phyloP scores from a whole-genome alignment of 2,113 vertebrate species.

The Mustelus asterias region DNA sequence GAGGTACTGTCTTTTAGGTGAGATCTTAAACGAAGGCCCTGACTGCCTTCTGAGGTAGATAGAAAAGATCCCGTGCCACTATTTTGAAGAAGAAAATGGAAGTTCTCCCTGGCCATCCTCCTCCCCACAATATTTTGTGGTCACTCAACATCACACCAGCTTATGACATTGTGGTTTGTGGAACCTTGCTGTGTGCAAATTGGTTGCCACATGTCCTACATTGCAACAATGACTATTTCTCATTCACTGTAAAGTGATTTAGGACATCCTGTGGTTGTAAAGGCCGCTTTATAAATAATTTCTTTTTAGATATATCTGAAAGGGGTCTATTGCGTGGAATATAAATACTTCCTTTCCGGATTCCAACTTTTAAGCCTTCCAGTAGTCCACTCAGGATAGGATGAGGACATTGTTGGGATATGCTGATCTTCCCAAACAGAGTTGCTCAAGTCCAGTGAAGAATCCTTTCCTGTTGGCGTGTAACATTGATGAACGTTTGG shows the following conservation, averaged over 20 bases:
- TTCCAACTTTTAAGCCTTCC: background rate
- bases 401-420: background rate
- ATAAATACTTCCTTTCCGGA: background rate
- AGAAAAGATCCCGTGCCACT: background rate
- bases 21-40: background rate
- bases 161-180: background rate
- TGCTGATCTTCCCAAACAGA: background rate
- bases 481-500: background rate
- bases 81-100: background rate
- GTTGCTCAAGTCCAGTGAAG: background rate
- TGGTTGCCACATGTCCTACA: background rate
- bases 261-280: background rate
- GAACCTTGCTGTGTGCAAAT: background rate
- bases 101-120: background rate
- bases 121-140: background rate
- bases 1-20: background rate
- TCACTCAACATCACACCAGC: background rate
- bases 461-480: background rate
- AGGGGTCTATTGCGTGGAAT: background rate
- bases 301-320: background rate
- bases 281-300: background rate
- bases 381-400: background rate
- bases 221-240: background rate
- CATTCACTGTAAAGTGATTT: background rate
- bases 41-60: background rate